Percentiles rank a stretch among this genome's conserved stretches.
Evolutionary conservation across 2,113 vertebrate genomes (phyloP).

Genomic region (Emberiza fucata): DNA sequence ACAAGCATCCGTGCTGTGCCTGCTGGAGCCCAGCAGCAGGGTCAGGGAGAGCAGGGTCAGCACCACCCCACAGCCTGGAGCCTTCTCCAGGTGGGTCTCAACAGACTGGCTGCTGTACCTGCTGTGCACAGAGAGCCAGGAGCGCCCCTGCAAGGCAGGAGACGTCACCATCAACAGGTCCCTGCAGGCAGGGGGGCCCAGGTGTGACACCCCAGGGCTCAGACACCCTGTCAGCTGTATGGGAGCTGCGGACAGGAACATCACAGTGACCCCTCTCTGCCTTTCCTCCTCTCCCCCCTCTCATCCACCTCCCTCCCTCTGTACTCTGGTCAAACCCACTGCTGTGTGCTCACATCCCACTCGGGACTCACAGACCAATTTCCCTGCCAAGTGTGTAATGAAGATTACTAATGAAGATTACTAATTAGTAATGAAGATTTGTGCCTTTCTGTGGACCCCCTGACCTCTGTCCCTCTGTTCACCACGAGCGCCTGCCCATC

Average conservation of each 20-base stretch:
- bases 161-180: rapidly evolving
- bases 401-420: background rate
- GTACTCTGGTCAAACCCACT: background rate
- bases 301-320: background rate
- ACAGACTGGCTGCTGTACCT: rapidly evolving
- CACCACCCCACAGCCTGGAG: rapidly evolving
- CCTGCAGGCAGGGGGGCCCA: background rate
- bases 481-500: background rate
- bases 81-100: background rate
- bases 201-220: too few species aligned
- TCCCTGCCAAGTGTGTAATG: background rate
- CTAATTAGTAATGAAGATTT: background rate
- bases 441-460: too few species aligned
- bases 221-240: rapidly evolving
- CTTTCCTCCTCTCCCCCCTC: too few species aligned
- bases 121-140: background rate
- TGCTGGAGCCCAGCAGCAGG: background rate
- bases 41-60: background rate
- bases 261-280: rapidly evolving
- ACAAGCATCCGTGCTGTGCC: background rate
- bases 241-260: rapidly evolving
- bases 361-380: background rate
- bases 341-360: background rate
- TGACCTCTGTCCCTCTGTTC: rapidly evolving
- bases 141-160: background rate